A percentile compares a stretch with the other conserved stretches of the same genome.
Conservation (phyloP, 2,888 invertebrate species). For the Melanchra persicariae region DNA sequence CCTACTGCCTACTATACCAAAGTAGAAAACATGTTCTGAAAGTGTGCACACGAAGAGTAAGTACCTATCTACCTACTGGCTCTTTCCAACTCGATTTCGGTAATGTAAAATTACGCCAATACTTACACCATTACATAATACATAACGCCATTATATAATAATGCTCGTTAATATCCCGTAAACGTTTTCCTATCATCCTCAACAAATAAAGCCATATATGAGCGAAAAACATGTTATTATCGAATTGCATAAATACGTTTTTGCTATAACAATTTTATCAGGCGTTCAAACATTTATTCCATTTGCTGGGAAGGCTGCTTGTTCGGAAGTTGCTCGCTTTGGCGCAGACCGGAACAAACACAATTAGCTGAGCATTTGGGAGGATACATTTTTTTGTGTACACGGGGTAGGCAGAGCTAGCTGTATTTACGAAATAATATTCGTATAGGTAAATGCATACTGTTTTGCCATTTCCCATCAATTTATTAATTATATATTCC, state of each 20-base stretch:
- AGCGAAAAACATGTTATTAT: conserved; percentile 24
- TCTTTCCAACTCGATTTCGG: background rate
- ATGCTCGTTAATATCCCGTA: background rate
- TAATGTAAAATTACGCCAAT: background rate
- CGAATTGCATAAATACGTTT: conserved; percentile 36
- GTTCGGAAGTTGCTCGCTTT: conserved; percentile 59
- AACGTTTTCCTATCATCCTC: background rate
- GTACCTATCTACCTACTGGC: background rate
- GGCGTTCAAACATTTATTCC: conserved; percentile 64
- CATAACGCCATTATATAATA: too few relatives aligned
- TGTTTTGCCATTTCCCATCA: background rate
- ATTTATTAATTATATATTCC: background rate
- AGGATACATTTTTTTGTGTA: conserved; percentile 55
- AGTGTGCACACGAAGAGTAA: background rate
- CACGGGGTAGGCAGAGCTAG: conserved; percentile 35
- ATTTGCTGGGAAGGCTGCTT: conserved; percentile 50
- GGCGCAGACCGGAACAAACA: conserved; percentile 63
- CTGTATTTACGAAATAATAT: conserved; percentile 15
- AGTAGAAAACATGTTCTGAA: background rate
- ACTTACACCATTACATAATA: background rate
- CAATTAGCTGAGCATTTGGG: conserved; percentile 59
- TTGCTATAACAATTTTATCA: conserved; percentile 60
- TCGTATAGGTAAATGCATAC: too few relatives aligned
- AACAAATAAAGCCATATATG: conserved; percentile 5
- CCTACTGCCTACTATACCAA: too few relatives aligned